Evolutionary conservation across 2,797 vertebrate species (phyloP).

Genomic region (Gorsachius magnificus): DNA sequence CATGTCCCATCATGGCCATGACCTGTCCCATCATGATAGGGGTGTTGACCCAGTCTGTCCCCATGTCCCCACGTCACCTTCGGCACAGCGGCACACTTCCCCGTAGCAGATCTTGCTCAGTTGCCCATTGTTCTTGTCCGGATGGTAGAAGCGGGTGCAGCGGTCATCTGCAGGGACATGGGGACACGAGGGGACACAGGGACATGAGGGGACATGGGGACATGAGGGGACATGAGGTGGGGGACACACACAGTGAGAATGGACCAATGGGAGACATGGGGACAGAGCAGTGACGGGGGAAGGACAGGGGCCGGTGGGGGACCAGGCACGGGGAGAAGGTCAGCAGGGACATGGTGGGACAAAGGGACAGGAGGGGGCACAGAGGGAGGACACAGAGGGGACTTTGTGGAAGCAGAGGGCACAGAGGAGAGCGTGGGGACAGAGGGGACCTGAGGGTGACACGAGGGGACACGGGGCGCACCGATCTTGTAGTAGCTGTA

Average conservation of each 20-base stretch:
- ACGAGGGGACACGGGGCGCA: neutral
- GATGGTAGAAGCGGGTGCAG: conserved; percentile 41
- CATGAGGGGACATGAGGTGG: neutral
- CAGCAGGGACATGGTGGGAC: neutral
- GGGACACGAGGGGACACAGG: no score
- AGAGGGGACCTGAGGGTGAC: neutral
- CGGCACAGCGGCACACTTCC: neutral
- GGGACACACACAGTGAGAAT: neutral
- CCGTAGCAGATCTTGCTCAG: neutral
- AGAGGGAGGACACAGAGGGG: neutral
- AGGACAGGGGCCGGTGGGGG: neutral
- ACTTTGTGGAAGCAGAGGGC: neutral
- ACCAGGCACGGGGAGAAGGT: neutral
- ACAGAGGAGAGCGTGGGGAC: neutral
- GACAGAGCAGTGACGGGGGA: neutral
- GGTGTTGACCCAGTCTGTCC: neutral
- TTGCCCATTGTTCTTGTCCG: neutral
- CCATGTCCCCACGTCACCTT: neutral
- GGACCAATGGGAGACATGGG: neutral
- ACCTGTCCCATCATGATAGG: fast-evolving
- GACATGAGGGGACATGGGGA: neutral
- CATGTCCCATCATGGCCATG: neutral
- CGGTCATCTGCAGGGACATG: neutral
- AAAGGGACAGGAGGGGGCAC: neutral
- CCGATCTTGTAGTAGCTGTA: conserved; percentile 77